Evolutionary conservation across 2,888 invertebrate genomes (phyloP).

Genomic region (Tromatobia lineatoria): DNA sequence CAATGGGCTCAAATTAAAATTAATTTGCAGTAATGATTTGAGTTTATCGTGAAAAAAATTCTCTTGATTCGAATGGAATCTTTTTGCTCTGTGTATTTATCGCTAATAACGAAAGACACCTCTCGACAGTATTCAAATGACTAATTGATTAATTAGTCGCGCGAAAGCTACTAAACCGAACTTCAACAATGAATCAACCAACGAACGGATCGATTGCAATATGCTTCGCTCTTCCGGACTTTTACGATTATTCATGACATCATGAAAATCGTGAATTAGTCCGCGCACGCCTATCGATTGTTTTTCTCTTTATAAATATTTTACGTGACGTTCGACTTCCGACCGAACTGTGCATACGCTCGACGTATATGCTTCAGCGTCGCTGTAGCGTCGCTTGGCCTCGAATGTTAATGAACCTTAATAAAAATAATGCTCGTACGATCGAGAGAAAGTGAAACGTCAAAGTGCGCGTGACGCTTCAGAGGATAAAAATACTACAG

Average conservation of each 20-base stretch:
- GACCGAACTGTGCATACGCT: constrained; percentile 26
- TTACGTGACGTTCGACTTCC: constrained; percentile 55
- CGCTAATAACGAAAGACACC: neutral
- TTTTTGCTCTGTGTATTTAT: neutral
- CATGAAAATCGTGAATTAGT: constrained; percentile 45
- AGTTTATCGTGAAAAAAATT: neutral
- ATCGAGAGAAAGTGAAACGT: constrained; percentile 55
- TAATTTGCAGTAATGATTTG: neutral
- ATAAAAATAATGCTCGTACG: constrained; percentile 22
- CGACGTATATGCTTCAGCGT: constrained; percentile 1
- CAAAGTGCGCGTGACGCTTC: constrained; percentile 15
- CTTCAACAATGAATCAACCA: neutral
- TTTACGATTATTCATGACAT: constrained; percentile 30
- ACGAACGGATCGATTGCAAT: neutral
- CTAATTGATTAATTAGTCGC: constrained; percentile 29
- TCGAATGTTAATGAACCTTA: constrained; percentile 59
- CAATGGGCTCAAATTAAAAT: neutral
- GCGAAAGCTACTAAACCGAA: neutral
- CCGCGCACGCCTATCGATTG: constrained; percentile 32
- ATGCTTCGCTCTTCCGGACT: neutral
- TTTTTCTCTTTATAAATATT: constrained; percentile 40
- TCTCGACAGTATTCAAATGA: neutral
- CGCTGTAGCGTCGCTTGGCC: constrained; percentile 27
- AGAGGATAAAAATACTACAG: neutral
- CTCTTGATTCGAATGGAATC: too few species aligned